Evolutionary conservation across 2,888 invertebrate genomes (phyloP).

Genomic region (Bellardia bayeri): DNA sequence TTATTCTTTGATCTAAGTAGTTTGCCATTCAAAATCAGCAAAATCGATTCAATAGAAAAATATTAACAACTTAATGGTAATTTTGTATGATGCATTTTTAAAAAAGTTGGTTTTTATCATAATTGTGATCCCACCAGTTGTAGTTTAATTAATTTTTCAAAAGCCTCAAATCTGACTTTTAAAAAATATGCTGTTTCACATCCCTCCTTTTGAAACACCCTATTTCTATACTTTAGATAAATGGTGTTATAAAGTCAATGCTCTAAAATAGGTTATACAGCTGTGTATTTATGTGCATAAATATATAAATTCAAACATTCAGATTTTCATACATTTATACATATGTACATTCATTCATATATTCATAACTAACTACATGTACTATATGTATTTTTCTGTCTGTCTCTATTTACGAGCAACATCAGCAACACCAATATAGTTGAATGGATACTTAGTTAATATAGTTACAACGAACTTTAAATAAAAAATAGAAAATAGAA

Average conservation of each 20-base stretch:
- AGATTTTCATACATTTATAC: constrained; percentile 17
- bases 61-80: too few species aligned
- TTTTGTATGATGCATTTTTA: too few species aligned
- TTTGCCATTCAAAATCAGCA: too few species aligned
- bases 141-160: too few species aligned
- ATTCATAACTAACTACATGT: constrained; percentile 15
- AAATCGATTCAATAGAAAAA: too few species aligned
- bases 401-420: background rate
- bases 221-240: constrained; percentile 6
- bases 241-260: constrained; percentile 66
- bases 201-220: background rate
- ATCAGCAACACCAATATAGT: constrained; percentile 15
- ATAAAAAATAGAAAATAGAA: constrained; percentile 7
- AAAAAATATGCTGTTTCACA: too few species aligned
- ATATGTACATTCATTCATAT: constrained; percentile 13
- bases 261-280: constrained; percentile 68
- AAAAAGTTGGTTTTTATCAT: too few species aligned
- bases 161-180: too few species aligned
- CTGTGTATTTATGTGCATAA: constrained; percentile 18
- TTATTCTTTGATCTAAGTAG: too few species aligned
- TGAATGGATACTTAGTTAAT: constrained; percentile 62
- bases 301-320: background rate
- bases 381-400: constrained; percentile 15
- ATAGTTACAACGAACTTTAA: constrained; percentile 48
- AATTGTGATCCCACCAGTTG: too few species aligned